Percentiles rank a stretch among this genome's conserved stretches.
Evolutionary conservation across 2,888 invertebrate genomes (phyloP).

Genomic region (Andrena marginata): DNA sequence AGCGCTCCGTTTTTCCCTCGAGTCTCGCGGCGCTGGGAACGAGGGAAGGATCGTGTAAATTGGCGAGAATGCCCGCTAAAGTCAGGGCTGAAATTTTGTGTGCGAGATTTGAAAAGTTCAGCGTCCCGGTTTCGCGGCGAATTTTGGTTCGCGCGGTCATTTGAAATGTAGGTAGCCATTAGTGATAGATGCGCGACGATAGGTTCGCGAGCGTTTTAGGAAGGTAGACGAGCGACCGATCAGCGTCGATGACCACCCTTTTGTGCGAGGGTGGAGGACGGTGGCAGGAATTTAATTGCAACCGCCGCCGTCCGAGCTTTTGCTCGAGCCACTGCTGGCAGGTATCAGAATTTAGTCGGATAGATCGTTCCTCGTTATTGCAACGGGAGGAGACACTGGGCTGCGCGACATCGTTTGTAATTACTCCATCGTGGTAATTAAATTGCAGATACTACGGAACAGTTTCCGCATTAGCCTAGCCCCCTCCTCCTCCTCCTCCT

Average conservation of each 20-base stretch:
- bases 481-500: background rate
- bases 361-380: constrained; percentile 68
- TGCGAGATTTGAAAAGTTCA: too few species aligned
- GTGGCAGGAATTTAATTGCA: constrained; percentile 61
- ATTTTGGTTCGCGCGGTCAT: constrained; percentile 10
- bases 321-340: constrained; percentile 39
- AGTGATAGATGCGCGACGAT: constrained; percentile 1
- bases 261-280: constrained; percentile 10
- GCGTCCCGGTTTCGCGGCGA: too few species aligned
- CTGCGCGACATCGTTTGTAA: constrained; percentile 59
- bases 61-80: background rate
- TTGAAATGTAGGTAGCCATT: constrained; percentile 28
- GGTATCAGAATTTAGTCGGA: constrained; percentile 66
- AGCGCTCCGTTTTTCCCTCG: background rate
- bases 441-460: constrained; percentile 64
- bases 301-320: constrained; percentile 29
- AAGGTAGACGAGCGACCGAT: constrained; percentile 15
- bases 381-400: constrained; percentile 51
- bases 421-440: constrained; percentile 69
- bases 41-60: background rate
- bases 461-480: constrained; percentile 50
- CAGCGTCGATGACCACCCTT: constrained; percentile 34
- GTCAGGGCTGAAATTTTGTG: background rate
- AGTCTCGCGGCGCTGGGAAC: background rate
- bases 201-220: background rate